Conservation (phyloP, 2,797 vertebrate species). For the Rhincodon typus region DNA sequence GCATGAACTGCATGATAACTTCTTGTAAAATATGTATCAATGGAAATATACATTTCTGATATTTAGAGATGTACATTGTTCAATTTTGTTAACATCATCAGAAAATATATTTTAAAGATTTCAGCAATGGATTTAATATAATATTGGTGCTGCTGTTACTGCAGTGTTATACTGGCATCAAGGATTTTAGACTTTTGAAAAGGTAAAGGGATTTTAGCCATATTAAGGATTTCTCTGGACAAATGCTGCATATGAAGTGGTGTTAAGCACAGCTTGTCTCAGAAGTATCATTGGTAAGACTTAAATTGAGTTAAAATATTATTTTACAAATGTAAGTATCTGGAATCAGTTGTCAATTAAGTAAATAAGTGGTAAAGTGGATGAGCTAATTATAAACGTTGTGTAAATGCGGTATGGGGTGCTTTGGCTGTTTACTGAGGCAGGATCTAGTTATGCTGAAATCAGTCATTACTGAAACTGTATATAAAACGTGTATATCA, state of each 20-base stretch:
- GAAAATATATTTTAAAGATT: slow-evolving; percentile 57
- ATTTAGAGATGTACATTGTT: slow-evolving; percentile 68
- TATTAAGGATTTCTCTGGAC: slow-evolving; percentile 64
- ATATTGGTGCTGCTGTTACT: slow-evolving; percentile 72
- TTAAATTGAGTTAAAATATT: slow-evolving; percentile 22
- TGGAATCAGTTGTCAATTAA: slow-evolving; percentile 49
- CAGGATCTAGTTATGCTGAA: slow-evolving; percentile 51
- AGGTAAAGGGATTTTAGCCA: slow-evolving; percentile 70
- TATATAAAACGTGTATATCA: slow-evolving; percentile 53
- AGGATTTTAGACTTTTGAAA: slow-evolving; percentile 69
- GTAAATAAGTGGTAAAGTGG: slow-evolving; percentile 49
- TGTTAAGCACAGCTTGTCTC: slow-evolving; percentile 49
- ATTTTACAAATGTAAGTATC: slow-evolving; percentile 51
- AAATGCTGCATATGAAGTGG: slow-evolving; percentile 53
- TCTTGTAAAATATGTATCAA: slow-evolving; percentile 60
- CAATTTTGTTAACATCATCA: slow-evolving; percentile 64
- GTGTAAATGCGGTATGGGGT: slow-evolving; percentile 62
- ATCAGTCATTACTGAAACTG: slow-evolving; percentile 53
- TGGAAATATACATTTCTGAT: slow-evolving; percentile 62
- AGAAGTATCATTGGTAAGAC: slow-evolving; percentile 48
- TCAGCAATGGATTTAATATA: slow-evolving; percentile 61
- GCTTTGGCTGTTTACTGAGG: slow-evolving; percentile 59
- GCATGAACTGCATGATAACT: slow-evolving; percentile 65
- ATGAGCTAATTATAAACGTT: slow-evolving; percentile 41
- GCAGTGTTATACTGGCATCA: slow-evolving; percentile 71